Evolutionary conservation across 2,113 vertebrate species (phyloP).

Genomic region (Bambusicola thoracicus): DNA sequence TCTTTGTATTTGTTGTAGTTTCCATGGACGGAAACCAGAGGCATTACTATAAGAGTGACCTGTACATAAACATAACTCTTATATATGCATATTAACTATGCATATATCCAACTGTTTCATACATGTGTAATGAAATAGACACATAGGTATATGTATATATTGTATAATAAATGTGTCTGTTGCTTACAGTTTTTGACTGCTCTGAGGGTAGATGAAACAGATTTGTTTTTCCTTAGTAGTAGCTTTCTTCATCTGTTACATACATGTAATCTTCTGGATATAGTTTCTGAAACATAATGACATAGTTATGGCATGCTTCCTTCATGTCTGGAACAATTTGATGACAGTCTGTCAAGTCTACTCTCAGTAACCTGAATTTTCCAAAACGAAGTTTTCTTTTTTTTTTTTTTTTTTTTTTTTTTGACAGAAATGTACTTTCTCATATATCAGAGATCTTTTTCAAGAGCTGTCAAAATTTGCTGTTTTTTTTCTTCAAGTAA

Average conservation of each 20-base stretch:
- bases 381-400: neutral
- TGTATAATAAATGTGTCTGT: neutral
- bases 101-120: neutral
- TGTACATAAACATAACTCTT: neutral
- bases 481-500: neutral
- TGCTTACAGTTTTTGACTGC: neutral
- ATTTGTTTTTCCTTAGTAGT: neutral
- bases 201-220: neutral
- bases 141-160: neutral
- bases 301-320: neutral
- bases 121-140: neutral
- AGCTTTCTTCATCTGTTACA: neutral
- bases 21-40: too few relatives aligned
- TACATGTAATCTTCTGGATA: neutral
- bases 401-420: neutral
- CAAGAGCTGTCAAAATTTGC: neutral
- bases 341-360: slow-evolving; percentile 16
- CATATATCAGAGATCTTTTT: neutral
- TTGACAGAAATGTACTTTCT: neutral
- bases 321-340: neutral
- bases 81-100: neutral
- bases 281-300: neutral
- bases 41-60: too few relatives aligned
- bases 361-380: neutral
- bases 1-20: too few relatives aligned